Percentiles rank a stretch among this genome's conserved stretches.
Evolutionary conservation across 2,113 vertebrate genomes (phyloP).

Genomic region (Elephas maximus): DNA sequence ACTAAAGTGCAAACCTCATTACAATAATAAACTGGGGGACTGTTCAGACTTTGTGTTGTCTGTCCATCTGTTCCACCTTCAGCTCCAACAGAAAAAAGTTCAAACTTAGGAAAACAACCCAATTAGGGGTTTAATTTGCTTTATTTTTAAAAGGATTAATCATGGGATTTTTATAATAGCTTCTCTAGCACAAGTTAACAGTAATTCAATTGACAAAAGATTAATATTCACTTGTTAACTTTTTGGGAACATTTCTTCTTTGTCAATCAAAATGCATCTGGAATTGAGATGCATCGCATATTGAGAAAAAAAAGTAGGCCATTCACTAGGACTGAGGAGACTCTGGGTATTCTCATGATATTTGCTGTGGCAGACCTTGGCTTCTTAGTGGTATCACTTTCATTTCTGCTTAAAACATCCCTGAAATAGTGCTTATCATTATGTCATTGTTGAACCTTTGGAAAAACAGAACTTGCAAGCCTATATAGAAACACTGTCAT

Average conservation of each 20-base stretch:
- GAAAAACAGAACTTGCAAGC: neutral
- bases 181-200: neutral
- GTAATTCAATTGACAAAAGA: constrained; percentile 1
- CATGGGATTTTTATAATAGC: constrained; percentile 40
- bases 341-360: neutral
- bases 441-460: constrained; percentile 14
- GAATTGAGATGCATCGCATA: constrained; percentile 15
- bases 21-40: constrained; percentile 19
- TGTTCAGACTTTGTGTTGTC: neutral
- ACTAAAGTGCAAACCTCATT: constrained; percentile 19
- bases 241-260: neutral
- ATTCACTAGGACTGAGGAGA: neutral
- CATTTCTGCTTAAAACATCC: constrained; percentile 27
- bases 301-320: neutral
- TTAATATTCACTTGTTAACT: neutral
- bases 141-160: constrained; percentile 32
- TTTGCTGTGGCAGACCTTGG: neutral
- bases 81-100: constrained; percentile 29
- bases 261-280: neutral
- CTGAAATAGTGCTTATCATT: constrained; percentile 9
- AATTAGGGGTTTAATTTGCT: neutral
- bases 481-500: neutral
- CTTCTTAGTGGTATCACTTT: constrained; percentile 36
- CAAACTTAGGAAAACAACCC: constrained; percentile 1
- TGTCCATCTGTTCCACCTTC: constrained; percentile 5